Base-by-base conservation (phyloP, 2,113 vertebrate genomes). In the Anthoscopus minutus region DNA sequence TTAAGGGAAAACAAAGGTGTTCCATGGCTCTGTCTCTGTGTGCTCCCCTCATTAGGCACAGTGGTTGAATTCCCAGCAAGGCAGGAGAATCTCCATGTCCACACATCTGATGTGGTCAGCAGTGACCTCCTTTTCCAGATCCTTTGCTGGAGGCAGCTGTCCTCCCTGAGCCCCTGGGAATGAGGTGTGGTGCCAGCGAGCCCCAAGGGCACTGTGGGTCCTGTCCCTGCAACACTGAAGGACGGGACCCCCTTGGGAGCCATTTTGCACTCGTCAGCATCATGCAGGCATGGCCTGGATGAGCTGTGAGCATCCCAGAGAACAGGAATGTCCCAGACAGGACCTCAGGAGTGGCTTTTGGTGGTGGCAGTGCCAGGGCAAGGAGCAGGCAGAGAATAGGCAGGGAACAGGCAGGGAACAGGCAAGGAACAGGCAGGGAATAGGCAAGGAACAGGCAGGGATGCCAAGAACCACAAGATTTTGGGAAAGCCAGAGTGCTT, bases 141-240 rank as follows among this genome's bases (percentile, higher is more conserved):
- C 47, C 13, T 66, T 23, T 65, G 3, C 40, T 25, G 33, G 47
- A 44, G 30, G 31, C 33, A 37, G 51, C 33, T 65, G 48, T 18
- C 33, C 31, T 23, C 42, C 66, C 67, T 25, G 56, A 62, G 21
- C 27, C 30, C 33, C 15, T 9, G 57, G 44, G 22, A 9, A 38
- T 3, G 9, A 50, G 37, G 31, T 0, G 2, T 31, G 40, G 8
- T 73, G 35, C 19, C 6, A 30, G 45, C 1, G 3, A 89, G 15
- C 13, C 23, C 78, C 0, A 1, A 2, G 1, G 11, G 35, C 13
- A 13, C 25, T 67, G 22, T 0, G 22, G 12, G 53, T 35, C 31
- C 19, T 6, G 7, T 33, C 16, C 42, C 42, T 0, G 0, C 1
- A 2, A 19, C 0, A 0, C 57, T 25, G 58, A 50, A 44, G 40